phyloP scores from a whole-genome alignment of 2,113 vertebrate genomes.

The Globicephala melas region DNA sequence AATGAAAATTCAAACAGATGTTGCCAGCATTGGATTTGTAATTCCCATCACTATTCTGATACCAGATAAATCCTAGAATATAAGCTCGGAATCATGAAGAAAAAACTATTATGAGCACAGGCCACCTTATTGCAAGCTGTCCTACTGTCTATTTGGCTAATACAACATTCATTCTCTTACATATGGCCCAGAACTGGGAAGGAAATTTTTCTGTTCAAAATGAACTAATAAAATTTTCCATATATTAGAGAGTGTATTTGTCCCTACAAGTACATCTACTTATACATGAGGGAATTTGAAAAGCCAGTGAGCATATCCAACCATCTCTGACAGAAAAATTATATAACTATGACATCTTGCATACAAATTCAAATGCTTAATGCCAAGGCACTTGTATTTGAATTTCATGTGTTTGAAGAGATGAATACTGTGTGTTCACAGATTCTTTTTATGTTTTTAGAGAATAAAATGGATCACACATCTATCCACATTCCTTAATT shows the following conservation, averaged over 20 bases:
- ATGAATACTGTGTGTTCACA: slow-evolving; percentile 55
- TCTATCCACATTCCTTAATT: slow-evolving; percentile 49
- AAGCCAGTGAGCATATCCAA: slow-evolving; percentile 46
- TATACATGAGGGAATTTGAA: slow-evolving; percentile 52
- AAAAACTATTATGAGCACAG: not conserved
- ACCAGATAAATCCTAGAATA: not conserved
- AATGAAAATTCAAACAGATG: slow-evolving; percentile 11
- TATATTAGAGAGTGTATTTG: slow-evolving; percentile 40
- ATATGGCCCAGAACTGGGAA: not conserved
- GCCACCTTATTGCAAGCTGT: not conserved
- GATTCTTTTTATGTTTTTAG: slow-evolving; percentile 61
- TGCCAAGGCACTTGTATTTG: slow-evolving; percentile 64
- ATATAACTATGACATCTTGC: slow-evolving; percentile 56
- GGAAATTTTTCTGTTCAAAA: slow-evolving; percentile 21
- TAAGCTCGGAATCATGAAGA: not conserved
- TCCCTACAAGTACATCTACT: slow-evolving; percentile 44
- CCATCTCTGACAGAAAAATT: slow-evolving; percentile 62
- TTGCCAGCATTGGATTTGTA: not conserved
- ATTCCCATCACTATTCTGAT: not conserved
- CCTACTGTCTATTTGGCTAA: not conserved
- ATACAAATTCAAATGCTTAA: slow-evolving; percentile 64
- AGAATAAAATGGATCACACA: slow-evolving; percentile 46
- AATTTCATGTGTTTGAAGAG: slow-evolving; percentile 72
- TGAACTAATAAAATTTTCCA: slow-evolving; percentile 35
- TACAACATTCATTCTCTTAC: not conserved